Base-by-base conservation (phyloP, 2,888 invertebrate species). In the Himalopsyche tibetana region DNA sequence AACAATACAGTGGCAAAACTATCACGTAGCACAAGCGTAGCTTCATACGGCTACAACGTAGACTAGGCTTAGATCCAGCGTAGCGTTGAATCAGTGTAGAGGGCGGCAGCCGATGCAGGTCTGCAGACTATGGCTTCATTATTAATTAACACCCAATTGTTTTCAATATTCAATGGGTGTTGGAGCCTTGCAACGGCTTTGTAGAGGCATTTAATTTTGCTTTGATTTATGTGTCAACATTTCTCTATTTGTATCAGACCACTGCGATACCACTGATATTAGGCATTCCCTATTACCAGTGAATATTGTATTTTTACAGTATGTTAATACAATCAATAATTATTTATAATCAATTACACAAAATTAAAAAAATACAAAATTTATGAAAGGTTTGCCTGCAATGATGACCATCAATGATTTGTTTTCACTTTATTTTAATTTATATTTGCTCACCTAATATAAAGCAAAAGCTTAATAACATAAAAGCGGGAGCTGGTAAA, bases 141-240 rank as follows among this genome's bases (percentile, higher is more conserved):
- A 88, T 87, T 87, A 88, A 88, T 88, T 88, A 88, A 84, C 87
- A 85, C 84, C 85, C 87, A 81, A 88, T 88, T 88, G 88, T 88
- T 88, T 88, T 85, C 87, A 85, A 86, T 87, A 83, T 83, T 85
- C 84, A 87, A 85, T 87, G 84, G 42, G 28, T 28, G 79, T 17
- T 80, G 55, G 84, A 82, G 69, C 74, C 84, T 86, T 86, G 82
- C 45, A 85, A 38, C 80, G 82, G 82, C 82, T 84, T 82, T 63
- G 82, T 63, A 45, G 51, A n/a, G 38, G 82, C 42, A 82, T 87
- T 86, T 85, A 84, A 84, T 87, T 87, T 80, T 81, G 86, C 84
- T 84, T 86, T 86, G 85, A 80, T 85, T 87, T 83, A 74, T 55
- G 74, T 63, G 85, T 87, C 85, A 82, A 85, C 84, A 45, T 82